These are phyloP conservation scores for Clistopyga incitator DNA, from an alignment of 2,888 invertebrate genomes.

Conservation along the genomic window DNA sequence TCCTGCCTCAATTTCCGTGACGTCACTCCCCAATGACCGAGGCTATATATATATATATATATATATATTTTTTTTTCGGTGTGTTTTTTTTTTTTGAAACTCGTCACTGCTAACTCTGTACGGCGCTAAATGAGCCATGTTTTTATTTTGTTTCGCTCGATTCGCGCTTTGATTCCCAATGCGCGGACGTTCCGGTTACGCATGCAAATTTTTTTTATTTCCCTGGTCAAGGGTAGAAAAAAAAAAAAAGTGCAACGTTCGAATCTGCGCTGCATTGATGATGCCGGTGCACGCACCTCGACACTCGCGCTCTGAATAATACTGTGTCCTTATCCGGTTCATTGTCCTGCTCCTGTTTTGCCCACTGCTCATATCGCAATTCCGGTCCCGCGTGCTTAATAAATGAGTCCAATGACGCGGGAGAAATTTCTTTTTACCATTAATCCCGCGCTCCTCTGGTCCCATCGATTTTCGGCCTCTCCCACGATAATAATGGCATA, in stretches of 20 bases:
- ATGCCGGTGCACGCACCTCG: background rate
- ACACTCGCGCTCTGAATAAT: slow-evolving; percentile 54
- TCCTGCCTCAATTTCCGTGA: slow-evolving; percentile 26
- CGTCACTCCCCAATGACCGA: background rate
- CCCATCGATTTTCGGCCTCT: slow-evolving; percentile 8
- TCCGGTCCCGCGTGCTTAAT: slow-evolving; percentile 10
- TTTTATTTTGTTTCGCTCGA: slow-evolving; percentile 39
- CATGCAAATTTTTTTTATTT: slow-evolving; percentile 56
- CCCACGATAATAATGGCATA: background rate
- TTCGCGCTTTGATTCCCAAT: slow-evolving; percentile 11
- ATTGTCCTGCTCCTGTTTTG: background rate
- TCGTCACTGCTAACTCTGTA: slow-evolving; percentile 37
- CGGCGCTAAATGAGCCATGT: slow-evolving; percentile 46
- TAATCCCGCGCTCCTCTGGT: background rate
- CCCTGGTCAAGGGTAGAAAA: slow-evolving; percentile 39
- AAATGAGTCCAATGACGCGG: slow-evolving; percentile 31
- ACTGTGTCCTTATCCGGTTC: slow-evolving; percentile 46
- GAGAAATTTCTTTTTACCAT: slow-evolving; percentile 3
- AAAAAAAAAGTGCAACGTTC: background rate
- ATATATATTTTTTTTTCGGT: no score
- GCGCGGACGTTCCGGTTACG: slow-evolving; percentile 10
- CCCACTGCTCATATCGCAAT: slow-evolving; percentile 7
- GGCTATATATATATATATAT: no score
- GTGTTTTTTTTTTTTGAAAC: slow-evolving; percentile 35
- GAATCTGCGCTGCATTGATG: slow-evolving; percentile 19